Percentiles rank a stretch among this genome's conserved stretches.
phyloP scores from a whole-genome alignment of 2,888 invertebrate species.

The Calephelis perditalis region DNA sequence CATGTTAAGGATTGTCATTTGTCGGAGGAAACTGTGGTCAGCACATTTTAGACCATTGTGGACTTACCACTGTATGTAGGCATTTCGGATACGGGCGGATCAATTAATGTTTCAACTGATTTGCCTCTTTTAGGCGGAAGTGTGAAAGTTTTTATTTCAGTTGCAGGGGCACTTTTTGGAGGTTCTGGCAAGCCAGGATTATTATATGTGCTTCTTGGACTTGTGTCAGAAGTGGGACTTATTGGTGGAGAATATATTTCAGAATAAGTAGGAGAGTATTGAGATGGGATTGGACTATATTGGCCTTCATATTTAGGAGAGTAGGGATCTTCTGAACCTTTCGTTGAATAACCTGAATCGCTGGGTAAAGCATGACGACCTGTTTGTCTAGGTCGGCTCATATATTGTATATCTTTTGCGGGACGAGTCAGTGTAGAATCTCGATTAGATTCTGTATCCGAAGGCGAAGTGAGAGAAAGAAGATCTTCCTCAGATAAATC shows the following conservation, averaged over 20 bases:
- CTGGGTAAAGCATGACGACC: conserved; percentile 76
- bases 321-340: conserved; percentile 65
- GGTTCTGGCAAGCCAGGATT: conserved; percentile 60
- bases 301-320: conserved; percentile 56
- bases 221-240: conserved; percentile 64
- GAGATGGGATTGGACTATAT: conserved; percentile 66
- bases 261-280: conserved; percentile 71
- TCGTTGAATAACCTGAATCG: conserved; percentile 69
- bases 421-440: conserved; percentile 76
- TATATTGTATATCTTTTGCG: conserved; percentile 80
- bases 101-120: conserved; percentile 66
- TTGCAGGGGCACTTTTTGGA: conserved; percentile 62
- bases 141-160: conserved; percentile 63
- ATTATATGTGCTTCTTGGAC: conserved; percentile 60
- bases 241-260: conserved; percentile 71
- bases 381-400: conserved; percentile 76
- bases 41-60: conserved; percentile 61
- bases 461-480: conserved; percentile 69
- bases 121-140: conserved; percentile 61
- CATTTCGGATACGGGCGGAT: conserved; percentile 55
- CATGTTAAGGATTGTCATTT: no score
- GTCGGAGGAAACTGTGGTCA: neutral
- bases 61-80: conserved; percentile 64
- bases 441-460: conserved; percentile 79
- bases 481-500: conserved; percentile 84